Conservation (phyloP, 2,797 vertebrate species). For the Dendrocincla tyrannina region DNA sequence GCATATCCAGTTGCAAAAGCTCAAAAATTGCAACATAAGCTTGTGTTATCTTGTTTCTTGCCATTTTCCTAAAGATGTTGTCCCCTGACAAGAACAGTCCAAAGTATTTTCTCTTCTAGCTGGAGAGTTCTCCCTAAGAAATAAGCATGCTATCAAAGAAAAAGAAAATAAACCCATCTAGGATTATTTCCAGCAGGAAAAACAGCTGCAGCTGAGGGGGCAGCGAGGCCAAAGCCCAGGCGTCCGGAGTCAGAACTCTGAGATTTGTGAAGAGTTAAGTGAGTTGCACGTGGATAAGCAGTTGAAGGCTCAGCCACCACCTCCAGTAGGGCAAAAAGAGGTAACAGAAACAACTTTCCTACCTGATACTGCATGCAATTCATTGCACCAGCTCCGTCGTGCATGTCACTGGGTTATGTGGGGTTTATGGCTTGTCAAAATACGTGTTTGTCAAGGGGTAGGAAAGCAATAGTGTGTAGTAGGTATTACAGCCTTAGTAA, state of each 20-base stretch:
- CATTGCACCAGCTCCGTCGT: not conserved
- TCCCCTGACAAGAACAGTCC: not conserved
- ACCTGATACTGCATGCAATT: conserved; percentile 59
- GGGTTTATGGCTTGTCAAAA: not conserved
- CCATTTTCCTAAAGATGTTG: not conserved
- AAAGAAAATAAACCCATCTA: conserved; percentile 63
- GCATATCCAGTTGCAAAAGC: not conserved
- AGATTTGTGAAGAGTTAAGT: conserved; percentile 74
- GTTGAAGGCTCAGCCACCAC: conserved; percentile 60
- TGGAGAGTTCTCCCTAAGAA: conserved; percentile 21
- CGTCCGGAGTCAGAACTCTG: conserved; percentile 64
- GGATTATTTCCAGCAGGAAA: conserved; percentile 73
- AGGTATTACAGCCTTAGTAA: not conserved
- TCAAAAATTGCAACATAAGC: not conserved
- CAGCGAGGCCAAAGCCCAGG: conserved; percentile 68
- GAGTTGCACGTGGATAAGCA: conserved; percentile 69
- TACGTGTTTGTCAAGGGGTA: not conserved
- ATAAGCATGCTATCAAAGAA: conserved; percentile 35
- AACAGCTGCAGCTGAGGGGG: conserved; percentile 64
- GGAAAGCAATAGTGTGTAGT: not conserved
- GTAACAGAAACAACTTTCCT: conserved; percentile 60
- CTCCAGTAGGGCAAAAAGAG: conserved; percentile 68
- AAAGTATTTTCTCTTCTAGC: conserved; percentile 23
- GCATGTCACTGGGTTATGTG: conserved; percentile 47
- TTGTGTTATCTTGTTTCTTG: not conserved